Conservation (phyloP, 2,888 invertebrate genomes). For the Glaucopsyche alexis region DNA sequence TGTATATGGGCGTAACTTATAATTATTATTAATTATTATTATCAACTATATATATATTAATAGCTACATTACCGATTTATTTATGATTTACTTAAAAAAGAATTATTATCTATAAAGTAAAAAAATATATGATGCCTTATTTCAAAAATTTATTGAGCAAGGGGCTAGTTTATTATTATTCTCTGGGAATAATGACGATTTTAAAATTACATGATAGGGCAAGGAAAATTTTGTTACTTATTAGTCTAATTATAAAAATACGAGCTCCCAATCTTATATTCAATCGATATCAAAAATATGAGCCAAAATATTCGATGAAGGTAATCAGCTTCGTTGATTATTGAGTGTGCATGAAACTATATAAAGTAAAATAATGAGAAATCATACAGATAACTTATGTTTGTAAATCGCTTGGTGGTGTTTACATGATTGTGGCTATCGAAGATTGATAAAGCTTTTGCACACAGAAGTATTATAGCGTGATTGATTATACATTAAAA, state of each 20-base stretch:
- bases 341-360: too few relatives aligned
- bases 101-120: not conserved
- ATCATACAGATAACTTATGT: too few relatives aligned
- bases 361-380: too few relatives aligned
- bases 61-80: not conserved
- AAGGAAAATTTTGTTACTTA: not conserved
- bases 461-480: not conserved
- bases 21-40: not conserved
- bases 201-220: not conserved
- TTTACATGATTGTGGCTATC: slow-evolving; percentile 1
- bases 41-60: not conserved
- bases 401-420: not conserved
- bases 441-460: not conserved
- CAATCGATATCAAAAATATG: too few relatives aligned
- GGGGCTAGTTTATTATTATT: not conserved
- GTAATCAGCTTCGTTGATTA: too few relatives aligned
- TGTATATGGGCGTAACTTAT: not conserved
- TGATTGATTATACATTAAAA: not conserved
- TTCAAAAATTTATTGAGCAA: not conserved
- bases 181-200: not conserved
- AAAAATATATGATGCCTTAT: not conserved
- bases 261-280: not conserved
- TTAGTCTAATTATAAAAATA: not conserved
- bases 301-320: too few relatives aligned
- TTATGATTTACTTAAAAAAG: not conserved